A percentile compares a stretch with the other conserved stretches of the same genome.
Conservation (phyloP, 2,113 vertebrate species). For the Cervus canadensis region DNA sequence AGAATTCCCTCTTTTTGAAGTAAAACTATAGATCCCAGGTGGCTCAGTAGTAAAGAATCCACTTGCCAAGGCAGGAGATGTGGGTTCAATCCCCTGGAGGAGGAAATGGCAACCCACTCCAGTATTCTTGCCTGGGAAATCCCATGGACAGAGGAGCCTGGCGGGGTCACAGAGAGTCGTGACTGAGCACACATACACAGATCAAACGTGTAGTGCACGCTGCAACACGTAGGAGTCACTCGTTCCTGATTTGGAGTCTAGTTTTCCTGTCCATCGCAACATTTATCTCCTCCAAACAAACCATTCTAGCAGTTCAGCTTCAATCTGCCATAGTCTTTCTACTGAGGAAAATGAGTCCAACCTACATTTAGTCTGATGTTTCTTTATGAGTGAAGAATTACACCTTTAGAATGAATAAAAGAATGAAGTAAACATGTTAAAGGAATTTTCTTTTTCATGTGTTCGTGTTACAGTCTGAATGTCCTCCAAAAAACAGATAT, state of each 20-base stretch:
- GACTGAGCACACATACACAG: neutral
- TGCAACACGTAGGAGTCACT: neutral
- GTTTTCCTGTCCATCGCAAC: neutral
- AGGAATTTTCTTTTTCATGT: neutral
- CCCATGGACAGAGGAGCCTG: neutral
- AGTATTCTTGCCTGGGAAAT: neutral
- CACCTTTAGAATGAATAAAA: neutral
- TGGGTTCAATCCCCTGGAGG: neutral
- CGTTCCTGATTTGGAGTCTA: neutral
- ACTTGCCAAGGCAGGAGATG: neutral
- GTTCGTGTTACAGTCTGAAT: neutral
- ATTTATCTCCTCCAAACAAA: neutral
- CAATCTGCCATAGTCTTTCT: neutral
- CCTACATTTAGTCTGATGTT: neutral
- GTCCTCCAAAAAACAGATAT: neutral
- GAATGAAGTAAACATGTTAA: neutral
- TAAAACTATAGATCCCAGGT: neutral
- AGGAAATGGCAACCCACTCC: neutral
- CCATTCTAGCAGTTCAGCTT: neutral
- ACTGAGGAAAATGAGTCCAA: neutral
- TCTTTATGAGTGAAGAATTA: neutral
- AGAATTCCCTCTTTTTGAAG: neutral
- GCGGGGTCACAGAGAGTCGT: neutral
- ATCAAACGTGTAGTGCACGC: neutral
- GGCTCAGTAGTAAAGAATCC: neutral